Evolutionary conservation across 37 sponge, comb jelly and placozoan species (phyloP), one percentile per base, ranked within the genome.

Genomic region (Cliona cf. orientalis): DNA sequence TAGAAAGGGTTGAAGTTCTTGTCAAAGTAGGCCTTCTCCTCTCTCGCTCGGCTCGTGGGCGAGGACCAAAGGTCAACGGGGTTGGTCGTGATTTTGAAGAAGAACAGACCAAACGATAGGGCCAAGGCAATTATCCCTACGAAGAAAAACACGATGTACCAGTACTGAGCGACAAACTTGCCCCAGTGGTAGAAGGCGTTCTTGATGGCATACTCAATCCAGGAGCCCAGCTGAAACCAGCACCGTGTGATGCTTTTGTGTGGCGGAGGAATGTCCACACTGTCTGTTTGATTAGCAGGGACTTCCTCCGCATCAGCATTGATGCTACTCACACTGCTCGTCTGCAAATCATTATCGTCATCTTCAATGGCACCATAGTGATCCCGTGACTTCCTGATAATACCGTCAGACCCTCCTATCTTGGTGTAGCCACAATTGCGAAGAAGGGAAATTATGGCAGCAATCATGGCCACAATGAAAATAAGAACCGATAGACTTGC

Each of bases 41-140:
- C 58, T 32, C 99, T 67, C 22, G 99, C 94, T 28, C 69, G 80
- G 62, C 95, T 96, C 68, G 64, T 36, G 22, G 91, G 84, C 25
- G 97, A 75, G 25, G 97, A 96, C 99, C 99, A 98, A 55, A 98
- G 80, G 78, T 96, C 55, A 0, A 98, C 99, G 40, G 99, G 96
- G 74, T 98, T 91, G 6, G 99, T 98, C 25, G 93, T 94, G n/a
- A 96, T 80, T 6, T 69, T 70, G 76, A 96, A 88, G 33, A 69
- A 72, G 45, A 66, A 35, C 58, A 98, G 35, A 22, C 96, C 93
- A 56, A 74, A 44, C 6, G 70, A 64, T 22, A 89, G 59, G 0
- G 71, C 78, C 1, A 58, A 23, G 28, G 59, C 21, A 37, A 22
- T 41, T 1, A 98, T 7, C 5, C 83, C 25, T 19, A 71, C 80